Evolutionary conservation across 1,140 invertebrate genomes (phyloP).

Genomic region (Notospermus geniculatus): DNA sequence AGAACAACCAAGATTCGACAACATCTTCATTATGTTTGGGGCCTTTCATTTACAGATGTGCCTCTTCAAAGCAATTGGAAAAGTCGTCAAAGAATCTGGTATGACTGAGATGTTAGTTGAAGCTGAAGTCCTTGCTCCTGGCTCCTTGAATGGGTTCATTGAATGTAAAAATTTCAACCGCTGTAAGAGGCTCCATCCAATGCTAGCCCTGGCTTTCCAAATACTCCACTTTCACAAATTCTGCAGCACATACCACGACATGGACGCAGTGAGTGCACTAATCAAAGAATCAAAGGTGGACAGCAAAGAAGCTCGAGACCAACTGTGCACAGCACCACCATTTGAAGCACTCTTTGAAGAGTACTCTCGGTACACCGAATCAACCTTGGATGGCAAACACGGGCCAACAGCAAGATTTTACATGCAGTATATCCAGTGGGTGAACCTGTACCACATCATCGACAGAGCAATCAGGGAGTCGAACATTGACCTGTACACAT

Average conservation of each 20-base stretch:
- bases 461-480: slow-evolving; percentile 13
- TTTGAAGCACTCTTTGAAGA: too few relatives aligned
- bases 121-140: slow-evolving; percentile 49
- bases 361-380: neutral
- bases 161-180: slow-evolving; percentile 57
- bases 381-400: neutral
- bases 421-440: neutral
- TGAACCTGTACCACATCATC: slow-evolving; percentile 13
- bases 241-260: neutral
- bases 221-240: slow-evolving; percentile 52
- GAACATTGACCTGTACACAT: slow-evolving; percentile 13
- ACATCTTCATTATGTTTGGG: slow-evolving; percentile 58
- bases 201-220: slow-evolving; percentile 51
- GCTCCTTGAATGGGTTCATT: slow-evolving; percentile 55
- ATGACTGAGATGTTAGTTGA: slow-evolving; percentile 53
- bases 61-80: slow-evolving; percentile 58
- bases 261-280: neutral
- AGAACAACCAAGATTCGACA: slow-evolving; percentile 44
- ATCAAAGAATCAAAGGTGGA: neutral
- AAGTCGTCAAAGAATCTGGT: slow-evolving; percentile 55
- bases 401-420: neutral
- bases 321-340: too few relatives aligned
- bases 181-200: slow-evolving; percentile 56
- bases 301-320: neutral
- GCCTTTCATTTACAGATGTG: slow-evolving; percentile 58